Conservation (phyloP, 2,113 vertebrate species). For the Donacobius atricapilla region DNA sequence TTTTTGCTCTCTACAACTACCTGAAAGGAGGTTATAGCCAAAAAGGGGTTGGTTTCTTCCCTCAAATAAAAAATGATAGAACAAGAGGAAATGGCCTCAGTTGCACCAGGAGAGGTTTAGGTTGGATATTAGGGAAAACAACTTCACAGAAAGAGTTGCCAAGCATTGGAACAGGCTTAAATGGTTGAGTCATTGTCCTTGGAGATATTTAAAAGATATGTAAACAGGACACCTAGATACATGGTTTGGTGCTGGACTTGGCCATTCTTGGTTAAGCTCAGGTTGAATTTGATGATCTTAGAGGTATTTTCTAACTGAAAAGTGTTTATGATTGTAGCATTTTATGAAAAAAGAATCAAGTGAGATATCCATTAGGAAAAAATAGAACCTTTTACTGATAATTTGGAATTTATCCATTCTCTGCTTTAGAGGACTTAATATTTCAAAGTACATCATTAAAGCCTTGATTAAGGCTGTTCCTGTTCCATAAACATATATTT, state of each 20-base stretch:
- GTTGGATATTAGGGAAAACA: neutral
- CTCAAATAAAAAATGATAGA: neutral
- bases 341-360: neutral
- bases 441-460: neutral
- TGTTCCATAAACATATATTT: neutral
- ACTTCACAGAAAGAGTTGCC: neutral
- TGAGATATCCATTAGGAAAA: neutral
- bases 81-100: neutral
- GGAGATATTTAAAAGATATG: neutral
- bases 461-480: neutral
- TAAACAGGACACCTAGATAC: neutral
- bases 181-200: neutral
- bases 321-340: neutral
- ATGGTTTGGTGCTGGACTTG: neutral
- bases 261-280: neutral
- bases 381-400: neutral
- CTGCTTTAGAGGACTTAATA: neutral
- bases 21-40: neutral
- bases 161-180: neutral
- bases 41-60: neutral
- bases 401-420: neutral
- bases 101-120: neutral
- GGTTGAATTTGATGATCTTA: neutral
- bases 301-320: neutral
- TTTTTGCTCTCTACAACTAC: neutral